Evolutionary conservation across 37 sponge, comb jelly and placozoan species (phyloP), one percentile per base, ranked within the genome.

Genomic region (Agelas oroides): DNA sequence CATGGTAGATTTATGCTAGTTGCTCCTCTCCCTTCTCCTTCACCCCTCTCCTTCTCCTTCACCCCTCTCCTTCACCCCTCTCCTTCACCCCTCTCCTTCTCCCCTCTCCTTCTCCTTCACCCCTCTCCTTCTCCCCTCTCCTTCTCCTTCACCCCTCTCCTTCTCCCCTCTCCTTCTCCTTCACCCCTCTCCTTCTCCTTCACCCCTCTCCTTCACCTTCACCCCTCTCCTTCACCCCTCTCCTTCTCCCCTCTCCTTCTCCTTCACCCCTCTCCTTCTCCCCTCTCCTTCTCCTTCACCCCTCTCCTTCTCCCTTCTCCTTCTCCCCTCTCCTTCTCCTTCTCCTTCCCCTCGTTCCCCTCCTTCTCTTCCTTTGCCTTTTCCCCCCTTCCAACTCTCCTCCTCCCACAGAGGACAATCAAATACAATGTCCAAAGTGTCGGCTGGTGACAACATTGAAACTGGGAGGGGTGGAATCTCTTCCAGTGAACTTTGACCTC

Each of bases 401-500:
- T 25, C 25, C 27, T 40, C 53, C 0, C 41, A 64, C 70, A 79
- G 80, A 2, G 23, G 73, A 71, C 12, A n/a, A 30, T 37, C 72
- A 86, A n/a, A 20, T 89, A 5, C 20, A 52, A 0, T 82, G 90
- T 41, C 79, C 85, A 5, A 60, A 57, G 24, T 84, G 84, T 35
- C 83, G 84, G 0, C 54, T 35, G 38, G 73, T 84, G 28, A 78
- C 79, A 18, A 36, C 8, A 0, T 71, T 84, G 8, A 70, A 61
- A 5, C 65, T 61, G 30, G 34, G 65, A 24, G 79, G 83, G 8
- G 71, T 83, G 25, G 58, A 28, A 11, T 37, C 64, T n/a, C 80
- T 86, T 24, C 87, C 79, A 32, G 56, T 53, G 54, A 86, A 86
- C 64, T 78, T 34, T 19, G 87, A 59, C 55, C 73, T 86, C 28